Evolutionary conservation across 2,888 invertebrate genomes (phyloP).

Genomic region (Cataglyphis rosenhaueri): DNA sequence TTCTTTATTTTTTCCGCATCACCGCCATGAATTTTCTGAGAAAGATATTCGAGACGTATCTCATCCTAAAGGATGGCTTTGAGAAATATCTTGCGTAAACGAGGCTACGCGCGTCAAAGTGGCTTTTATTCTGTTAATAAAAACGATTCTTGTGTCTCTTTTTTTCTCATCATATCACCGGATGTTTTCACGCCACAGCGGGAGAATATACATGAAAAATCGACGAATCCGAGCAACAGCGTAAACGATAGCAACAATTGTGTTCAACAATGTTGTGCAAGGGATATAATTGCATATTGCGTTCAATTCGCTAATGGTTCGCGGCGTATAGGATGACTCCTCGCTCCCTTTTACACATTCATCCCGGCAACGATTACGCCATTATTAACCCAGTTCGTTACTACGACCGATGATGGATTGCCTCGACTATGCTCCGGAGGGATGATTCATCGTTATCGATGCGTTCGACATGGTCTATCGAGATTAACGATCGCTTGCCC

Average conservation of each 20-base stretch:
- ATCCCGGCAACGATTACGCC: slow-evolving; percentile 57
- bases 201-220: not conserved
- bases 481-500: slow-evolving; percentile 41
- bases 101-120: not conserved
- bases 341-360: slow-evolving; percentile 65
- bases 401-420: slow-evolving; percentile 67
- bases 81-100: slow-evolving; percentile 6
- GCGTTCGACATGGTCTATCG: slow-evolving; percentile 43
- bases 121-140: slow-evolving; percentile 38
- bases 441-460: slow-evolving; percentile 61
- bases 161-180: not conserved
- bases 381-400: slow-evolving; percentile 74
- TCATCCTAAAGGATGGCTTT: not conserved
- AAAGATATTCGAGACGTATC: not conserved
- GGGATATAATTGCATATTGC: slow-evolving; percentile 60
- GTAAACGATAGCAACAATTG: slow-evolving; percentile 35
- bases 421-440: slow-evolving; percentile 26
- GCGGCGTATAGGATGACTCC: slow-evolving; percentile 17
- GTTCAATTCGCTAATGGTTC: slow-evolving; percentile 73
- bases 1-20: not conserved
- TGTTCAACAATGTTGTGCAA: slow-evolving; percentile 4
- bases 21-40: not conserved
- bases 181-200: not conserved
- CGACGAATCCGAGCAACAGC: not conserved
- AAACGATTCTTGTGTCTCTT: not conserved